These are phyloP conservation scores for Heteractis magnifica DNA, from an alignment of 92 coral and sea anemone genomes.

Conservation along the genomic window DNA sequence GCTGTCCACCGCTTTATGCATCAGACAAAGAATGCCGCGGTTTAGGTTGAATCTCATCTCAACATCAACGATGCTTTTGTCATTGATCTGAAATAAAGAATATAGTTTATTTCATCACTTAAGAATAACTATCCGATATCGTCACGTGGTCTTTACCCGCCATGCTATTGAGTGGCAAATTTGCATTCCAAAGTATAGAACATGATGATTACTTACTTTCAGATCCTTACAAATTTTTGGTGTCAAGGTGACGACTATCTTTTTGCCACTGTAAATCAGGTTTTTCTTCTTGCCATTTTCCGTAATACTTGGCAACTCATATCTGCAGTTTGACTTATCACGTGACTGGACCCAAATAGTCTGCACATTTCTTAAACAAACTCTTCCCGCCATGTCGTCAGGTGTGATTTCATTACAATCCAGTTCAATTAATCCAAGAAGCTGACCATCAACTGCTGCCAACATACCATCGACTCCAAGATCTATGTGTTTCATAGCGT, in stretches of 20 bases:
- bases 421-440: slow-evolving; percentile 62
- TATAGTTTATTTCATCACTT: not conserved
- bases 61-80: slow-evolving; percentile 30
- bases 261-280: slow-evolving; percentile 42
- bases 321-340: slow-evolving; percentile 34
- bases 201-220: slow-evolving; percentile 19
- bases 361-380: slow-evolving; percentile 63
- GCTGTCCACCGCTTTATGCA: slow-evolving; percentile 85
- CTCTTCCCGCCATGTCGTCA: slow-evolving; percentile 75
- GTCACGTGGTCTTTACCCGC: too few relatives aligned
- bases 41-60: slow-evolving; percentile 72
- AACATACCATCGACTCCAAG: slow-evolving; percentile 23
- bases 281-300: slow-evolving; percentile 48
- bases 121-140: too few relatives aligned
- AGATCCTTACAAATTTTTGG: slow-evolving; percentile 54
- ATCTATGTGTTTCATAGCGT: slow-evolving; percentile 25
- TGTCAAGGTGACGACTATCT: slow-evolving; percentile 46
- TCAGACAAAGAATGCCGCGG: slow-evolving; percentile 73
- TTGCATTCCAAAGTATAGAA: not conserved
- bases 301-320: slow-evolving; percentile 62
- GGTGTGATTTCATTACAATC: slow-evolving; percentile 47
- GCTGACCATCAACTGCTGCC: slow-evolving; percentile 32
- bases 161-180: too few relatives aligned
- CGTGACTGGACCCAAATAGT: slow-evolving; percentile 54
- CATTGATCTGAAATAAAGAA: not conserved